Percentiles rank a stretch among this genome's conserved stretches.
phyloP scores from a whole-genome alignment of 2,888 invertebrate genomes.

The Hirtodrosophila histrioides region DNA sequence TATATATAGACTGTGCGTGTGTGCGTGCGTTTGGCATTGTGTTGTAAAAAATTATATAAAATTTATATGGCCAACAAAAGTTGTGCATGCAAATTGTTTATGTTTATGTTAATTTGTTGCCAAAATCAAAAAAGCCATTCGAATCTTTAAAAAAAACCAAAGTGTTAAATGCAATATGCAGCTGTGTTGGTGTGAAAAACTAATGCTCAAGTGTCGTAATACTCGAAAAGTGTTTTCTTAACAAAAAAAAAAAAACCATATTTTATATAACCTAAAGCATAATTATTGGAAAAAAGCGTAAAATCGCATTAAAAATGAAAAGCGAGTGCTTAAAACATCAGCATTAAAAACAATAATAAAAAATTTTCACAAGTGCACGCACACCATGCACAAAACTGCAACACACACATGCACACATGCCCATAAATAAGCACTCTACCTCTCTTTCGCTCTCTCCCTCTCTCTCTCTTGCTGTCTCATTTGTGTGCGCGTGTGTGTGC shows the following conservation, averaged over 20 bases:
- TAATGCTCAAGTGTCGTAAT: slow-evolving; percentile 47
- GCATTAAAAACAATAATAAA: slow-evolving; percentile 6
- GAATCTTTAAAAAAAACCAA: slow-evolving; percentile 1
- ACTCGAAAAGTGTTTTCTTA: slow-evolving; percentile 10
- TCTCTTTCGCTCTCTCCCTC: neutral
- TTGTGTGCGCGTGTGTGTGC: slow-evolving; percentile 22
- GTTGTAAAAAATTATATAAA: slow-evolving; percentile 72
- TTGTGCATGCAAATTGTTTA: slow-evolving; percentile 34
- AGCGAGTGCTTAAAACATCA: slow-evolving; percentile 15
- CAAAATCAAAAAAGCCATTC: slow-evolving; percentile 17
- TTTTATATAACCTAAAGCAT: slow-evolving; percentile 4
- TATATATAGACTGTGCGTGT: slow-evolving; percentile 18
- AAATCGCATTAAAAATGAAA: slow-evolving; percentile 2
- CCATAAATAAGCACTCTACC: slow-evolving; percentile 23
- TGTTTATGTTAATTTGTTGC: slow-evolving; percentile 20
- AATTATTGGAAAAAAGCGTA: neutral
- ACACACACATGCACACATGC: slow-evolving; percentile 23
- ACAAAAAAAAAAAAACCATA: neutral
- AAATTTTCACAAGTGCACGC: slow-evolving; percentile 63
- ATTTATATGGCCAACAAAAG: slow-evolving; percentile 19
- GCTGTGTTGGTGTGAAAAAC: slow-evolving; percentile 42
- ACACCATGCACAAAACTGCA: slow-evolving; percentile 37
- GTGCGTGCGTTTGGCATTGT: slow-evolving; percentile 30
- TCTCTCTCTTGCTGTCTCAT: neutral
- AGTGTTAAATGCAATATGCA: slow-evolving; percentile 38